phyloP scores from a whole-genome alignment of 2,113 vertebrate species.

The Miniopterus natalensis region DNA sequence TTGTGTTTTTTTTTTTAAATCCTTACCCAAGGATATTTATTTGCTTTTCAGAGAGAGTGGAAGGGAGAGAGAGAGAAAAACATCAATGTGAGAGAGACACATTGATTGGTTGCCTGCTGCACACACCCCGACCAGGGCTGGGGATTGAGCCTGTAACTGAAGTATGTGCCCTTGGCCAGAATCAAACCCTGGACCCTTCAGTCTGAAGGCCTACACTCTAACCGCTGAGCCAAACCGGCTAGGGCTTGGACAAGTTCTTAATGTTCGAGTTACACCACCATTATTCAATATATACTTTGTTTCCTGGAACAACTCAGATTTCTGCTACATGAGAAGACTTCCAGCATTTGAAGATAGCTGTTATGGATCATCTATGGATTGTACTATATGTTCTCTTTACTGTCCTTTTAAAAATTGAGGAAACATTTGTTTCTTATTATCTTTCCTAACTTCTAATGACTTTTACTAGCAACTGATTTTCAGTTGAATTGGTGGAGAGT shows the following conservation, averaged over 20 bases:
- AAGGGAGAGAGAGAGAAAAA: no score
- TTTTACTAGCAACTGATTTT: conserved; percentile 13
- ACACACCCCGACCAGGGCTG: no score
- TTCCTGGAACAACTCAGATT: conserved; percentile 57
- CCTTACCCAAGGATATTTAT: no score
- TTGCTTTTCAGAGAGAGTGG: no score
- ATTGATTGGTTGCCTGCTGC: no score
- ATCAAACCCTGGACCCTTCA: no score
- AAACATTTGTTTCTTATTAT: conserved; percentile 20
- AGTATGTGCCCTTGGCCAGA: no score
- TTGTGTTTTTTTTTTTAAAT: background rate
- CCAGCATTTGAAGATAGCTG: conserved; percentile 39
- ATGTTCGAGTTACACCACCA: background rate
- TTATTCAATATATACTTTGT: conserved; percentile 35
- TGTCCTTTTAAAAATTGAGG: conserved; percentile 27
- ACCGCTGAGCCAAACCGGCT: no score
- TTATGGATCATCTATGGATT: conserved; percentile 29
- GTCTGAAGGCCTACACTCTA: no score
- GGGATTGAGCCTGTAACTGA: no score
- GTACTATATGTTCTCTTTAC: conserved; percentile 25
- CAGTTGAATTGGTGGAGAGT: background rate
- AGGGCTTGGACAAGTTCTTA: background rate
- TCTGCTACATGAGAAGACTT: conserved; percentile 11
- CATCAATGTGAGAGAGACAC: no score
- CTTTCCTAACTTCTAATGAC: background rate